Evolutionary conservation across 2,888 invertebrate species (phyloP).

Genomic region (Kuschelorhynchus macadamiae): DNA sequence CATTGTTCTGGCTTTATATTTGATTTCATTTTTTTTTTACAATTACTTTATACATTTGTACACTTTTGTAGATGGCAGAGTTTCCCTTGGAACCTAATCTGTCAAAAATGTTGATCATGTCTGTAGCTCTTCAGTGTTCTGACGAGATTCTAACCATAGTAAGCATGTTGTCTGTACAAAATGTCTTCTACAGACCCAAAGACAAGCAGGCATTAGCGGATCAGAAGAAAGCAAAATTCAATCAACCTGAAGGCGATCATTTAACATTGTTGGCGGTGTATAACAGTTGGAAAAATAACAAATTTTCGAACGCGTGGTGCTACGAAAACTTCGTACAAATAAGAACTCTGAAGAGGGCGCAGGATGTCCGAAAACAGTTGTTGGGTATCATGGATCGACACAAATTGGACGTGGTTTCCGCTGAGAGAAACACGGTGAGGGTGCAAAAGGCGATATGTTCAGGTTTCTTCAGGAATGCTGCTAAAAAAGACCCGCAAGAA

Average conservation of each 20-base stretch:
- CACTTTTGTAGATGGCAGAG: conserved; percentile 96
- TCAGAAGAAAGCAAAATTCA: conserved; percentile 99
- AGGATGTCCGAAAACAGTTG: conserved; percentile 97
- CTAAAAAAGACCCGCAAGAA: conserved; percentile 99
- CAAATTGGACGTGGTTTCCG: conserved; percentile 85
- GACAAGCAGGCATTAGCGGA: conserved; percentile 98
- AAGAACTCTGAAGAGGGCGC: conserved; percentile 94
- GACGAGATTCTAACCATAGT: conserved; percentile 99
- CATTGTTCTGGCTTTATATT: too few relatives aligned
- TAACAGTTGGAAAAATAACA: conserved; percentile 99
- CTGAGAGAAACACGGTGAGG: conserved; percentile 94
- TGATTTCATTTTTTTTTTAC: too few relatives aligned
- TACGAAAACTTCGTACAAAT: conserved; percentile 99
- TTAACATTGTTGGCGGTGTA: conserved; percentile 97
- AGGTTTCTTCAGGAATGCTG: conserved; percentile 98
- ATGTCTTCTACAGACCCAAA: conserved; percentile 96
- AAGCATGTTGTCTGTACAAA: conserved; percentile 98
- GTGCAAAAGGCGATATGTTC: conserved; percentile 99
- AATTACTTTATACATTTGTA: too few relatives aligned
- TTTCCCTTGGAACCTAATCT: conserved; percentile 98
- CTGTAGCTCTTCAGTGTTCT: conserved; percentile 96
- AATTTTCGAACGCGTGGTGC: conserved; percentile 99
- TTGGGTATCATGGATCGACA: conserved; percentile 95
- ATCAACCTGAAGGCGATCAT: conserved; percentile 99
- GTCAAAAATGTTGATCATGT: conserved; percentile 99